A percentile compares a stretch with the other conserved stretches of the same genome.
Conservation (phyloP, 2,888 invertebrate genomes). For the Andrena bicolor region DNA sequence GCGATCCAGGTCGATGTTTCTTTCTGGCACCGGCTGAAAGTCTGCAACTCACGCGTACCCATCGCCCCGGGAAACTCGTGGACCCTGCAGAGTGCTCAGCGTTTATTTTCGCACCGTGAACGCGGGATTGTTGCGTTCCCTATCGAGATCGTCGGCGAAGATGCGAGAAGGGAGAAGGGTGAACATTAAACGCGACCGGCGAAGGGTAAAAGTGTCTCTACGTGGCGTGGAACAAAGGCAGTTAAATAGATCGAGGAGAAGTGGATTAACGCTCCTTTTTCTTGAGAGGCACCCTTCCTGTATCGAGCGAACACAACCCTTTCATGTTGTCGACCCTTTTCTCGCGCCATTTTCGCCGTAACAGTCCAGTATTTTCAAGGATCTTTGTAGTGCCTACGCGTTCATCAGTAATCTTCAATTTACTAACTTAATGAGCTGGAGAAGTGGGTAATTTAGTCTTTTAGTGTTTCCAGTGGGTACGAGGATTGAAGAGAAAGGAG, state of each 20-base stretch:
- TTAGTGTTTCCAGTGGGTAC: neutral
- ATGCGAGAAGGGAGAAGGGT: slow-evolving; percentile 3
- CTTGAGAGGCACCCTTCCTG: slow-evolving; percentile 34
- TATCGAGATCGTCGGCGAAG: slow-evolving; percentile 24
- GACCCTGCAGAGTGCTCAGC: neutral
- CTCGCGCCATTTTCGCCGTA: slow-evolving; percentile 7
- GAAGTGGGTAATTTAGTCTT: neutral
- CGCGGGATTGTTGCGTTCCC: slow-evolving; percentile 5
- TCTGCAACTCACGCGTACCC: neutral
- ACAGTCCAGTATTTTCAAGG: slow-evolving; percentile 4
- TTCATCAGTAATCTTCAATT: neutral
- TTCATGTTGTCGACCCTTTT: slow-evolving; percentile 17
- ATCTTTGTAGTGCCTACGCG: neutral
- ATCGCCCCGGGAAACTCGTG: neutral
- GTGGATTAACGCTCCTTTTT: slow-evolving; percentile 63
- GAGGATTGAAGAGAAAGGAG: neutral
- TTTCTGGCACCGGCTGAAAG: neutral
- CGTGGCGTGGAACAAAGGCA: slow-evolving; percentile 60
- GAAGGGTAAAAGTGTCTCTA: slow-evolving; percentile 48
- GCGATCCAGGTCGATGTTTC: slow-evolving; percentile 4
- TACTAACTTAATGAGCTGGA: slow-evolving; percentile 4
- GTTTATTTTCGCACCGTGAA: neutral
- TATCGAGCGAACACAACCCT: slow-evolving; percentile 33
- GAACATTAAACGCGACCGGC: slow-evolving; percentile 49
- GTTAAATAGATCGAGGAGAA: slow-evolving; percentile 70